These are phyloP conservation scores for Grapholita molesta DNA, from an alignment of 1,140 invertebrate species.

Conservation along the genomic window DNA sequence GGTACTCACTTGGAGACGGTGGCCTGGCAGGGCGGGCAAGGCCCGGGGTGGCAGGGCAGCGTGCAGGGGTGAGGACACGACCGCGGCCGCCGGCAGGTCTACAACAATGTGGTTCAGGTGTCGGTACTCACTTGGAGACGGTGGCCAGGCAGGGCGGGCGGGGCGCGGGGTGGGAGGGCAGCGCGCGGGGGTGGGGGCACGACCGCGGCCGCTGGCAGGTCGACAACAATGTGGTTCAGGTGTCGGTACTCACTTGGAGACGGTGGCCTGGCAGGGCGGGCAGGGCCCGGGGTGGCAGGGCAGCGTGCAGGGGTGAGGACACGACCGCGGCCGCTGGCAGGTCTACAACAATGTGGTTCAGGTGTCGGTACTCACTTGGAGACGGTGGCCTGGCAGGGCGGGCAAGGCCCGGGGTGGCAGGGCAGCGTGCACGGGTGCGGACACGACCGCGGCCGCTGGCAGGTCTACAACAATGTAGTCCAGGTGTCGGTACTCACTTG, in stretches of 20 bases:
- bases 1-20: slow-evolving; percentile 63
- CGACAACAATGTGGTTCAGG: background rate
- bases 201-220: slow-evolving; percentile 84
- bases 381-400: too few species aligned
- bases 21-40: slow-evolving; percentile 88
- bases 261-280: slow-evolving; percentile 86
- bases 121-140: slow-evolving; percentile 57
- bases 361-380: too few species aligned
- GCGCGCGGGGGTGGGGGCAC: slow-evolving; percentile 76
- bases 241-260: slow-evolving; percentile 57
- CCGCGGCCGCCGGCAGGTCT: too few species aligned
- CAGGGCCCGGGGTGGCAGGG: slow-evolving; percentile 88
- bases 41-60: slow-evolving; percentile 93
- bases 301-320: slow-evolving; percentile 61
- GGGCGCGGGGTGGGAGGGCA: slow-evolving; percentile 85
- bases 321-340: slow-evolving; percentile 82
- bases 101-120: too few species aligned
- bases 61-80: too few species aligned
- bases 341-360: too few species aligned
- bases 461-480: background rate
- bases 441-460: too few species aligned
- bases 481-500: slow-evolving; percentile 41
- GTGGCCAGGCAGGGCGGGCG: slow-evolving; percentile 88
- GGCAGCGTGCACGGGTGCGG: too few species aligned
- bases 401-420: too few species aligned